Conservation (phyloP, 2,797 vertebrate genomes). For the Hephaestus fuliginosus region DNA sequence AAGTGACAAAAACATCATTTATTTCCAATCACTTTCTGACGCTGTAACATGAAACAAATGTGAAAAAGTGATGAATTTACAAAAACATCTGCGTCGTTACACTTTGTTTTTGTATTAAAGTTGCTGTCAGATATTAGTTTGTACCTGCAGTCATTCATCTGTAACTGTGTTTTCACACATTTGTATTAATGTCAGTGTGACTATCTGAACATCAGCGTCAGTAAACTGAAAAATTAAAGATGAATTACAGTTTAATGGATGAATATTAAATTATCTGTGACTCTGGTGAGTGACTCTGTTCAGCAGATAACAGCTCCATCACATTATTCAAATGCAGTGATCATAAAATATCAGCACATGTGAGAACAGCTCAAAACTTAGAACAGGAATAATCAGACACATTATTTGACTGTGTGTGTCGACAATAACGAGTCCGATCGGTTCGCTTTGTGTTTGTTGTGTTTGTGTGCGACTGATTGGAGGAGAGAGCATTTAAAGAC, state of each 20-base stretch:
- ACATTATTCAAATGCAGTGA: background rate
- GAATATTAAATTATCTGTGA: constrained; percentile 1
- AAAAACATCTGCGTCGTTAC: background rate
- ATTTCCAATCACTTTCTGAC: background rate
- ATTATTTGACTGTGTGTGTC: background rate
- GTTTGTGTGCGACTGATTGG: background rate
- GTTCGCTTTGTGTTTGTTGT: background rate
- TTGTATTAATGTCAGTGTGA: background rate
- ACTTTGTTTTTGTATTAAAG: too few relatives aligned
- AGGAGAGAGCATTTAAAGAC: too few relatives aligned
- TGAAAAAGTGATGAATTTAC: background rate
- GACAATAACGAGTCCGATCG: background rate
- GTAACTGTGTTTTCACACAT: background rate
- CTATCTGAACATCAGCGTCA: background rate
- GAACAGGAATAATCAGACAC: background rate
- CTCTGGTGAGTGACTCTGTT: background rate
- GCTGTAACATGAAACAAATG: background rate
- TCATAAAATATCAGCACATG: background rate
- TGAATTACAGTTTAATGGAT: background rate
- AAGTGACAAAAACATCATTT: too few relatives aligned
- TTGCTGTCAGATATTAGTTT: background rate
- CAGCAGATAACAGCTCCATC: constrained; percentile 9
- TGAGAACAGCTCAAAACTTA: background rate
- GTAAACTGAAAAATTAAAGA: background rate
- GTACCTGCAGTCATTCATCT: background rate